These are phyloP conservation scores for Imbricaverruca yamaguchii DNA, from an alignment of 2,888 invertebrate genomes.

Conservation along the genomic window DNA sequence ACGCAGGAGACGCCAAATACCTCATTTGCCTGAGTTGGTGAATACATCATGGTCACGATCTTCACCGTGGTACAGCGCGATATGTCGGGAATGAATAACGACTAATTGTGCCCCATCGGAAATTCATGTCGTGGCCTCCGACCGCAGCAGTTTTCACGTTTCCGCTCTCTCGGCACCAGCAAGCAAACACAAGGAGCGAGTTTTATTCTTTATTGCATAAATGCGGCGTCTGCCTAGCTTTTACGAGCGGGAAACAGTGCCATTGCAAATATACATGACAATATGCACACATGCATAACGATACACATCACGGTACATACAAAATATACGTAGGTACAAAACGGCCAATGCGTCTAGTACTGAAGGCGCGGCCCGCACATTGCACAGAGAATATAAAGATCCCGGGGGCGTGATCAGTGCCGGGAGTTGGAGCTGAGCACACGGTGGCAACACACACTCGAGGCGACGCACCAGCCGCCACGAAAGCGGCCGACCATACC, in stretches of 20 bases:
- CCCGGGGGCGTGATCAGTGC: not conserved
- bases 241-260: not conserved
- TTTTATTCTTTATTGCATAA: not conserved
- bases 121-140: too few relatives aligned
- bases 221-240: not conserved
- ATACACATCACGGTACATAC: not conserved
- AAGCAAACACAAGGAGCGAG: too few relatives aligned
- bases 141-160: too few relatives aligned
- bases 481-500: not conserved
- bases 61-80: too few relatives aligned
- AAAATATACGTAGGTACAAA: slow-evolving; percentile 20
- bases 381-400: not conserved
- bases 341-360: not conserved
- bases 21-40: too few relatives aligned
- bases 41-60: too few relatives aligned
- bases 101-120: too few relatives aligned
- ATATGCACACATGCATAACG: not conserved
- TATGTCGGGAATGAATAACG: too few relatives aligned
- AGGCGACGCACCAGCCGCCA: not conserved
- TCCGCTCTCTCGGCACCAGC: too few relatives aligned
- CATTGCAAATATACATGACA: not conserved
- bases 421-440: not conserved
- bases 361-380: not conserved
- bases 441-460: not conserved
- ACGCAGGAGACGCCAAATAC: too few relatives aligned